phyloP scores from a whole-genome alignment of 2,113 vertebrate species.

The Tauraco erythrolophus region DNA sequence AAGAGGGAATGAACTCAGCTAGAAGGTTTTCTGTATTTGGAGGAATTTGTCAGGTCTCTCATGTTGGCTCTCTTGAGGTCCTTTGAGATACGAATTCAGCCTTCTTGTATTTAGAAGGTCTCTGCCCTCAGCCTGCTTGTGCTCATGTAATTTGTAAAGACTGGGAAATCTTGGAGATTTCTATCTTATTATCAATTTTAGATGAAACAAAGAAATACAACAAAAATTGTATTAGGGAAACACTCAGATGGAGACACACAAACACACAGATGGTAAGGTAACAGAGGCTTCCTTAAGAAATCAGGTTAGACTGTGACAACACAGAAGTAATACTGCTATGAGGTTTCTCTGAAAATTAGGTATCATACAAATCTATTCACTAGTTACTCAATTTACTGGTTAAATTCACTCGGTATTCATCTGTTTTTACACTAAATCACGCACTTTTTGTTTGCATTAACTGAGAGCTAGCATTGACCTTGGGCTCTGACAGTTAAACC shows the following conservation, averaged over 20 bases:
- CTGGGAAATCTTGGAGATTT: background rate
- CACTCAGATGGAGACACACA: background rate
- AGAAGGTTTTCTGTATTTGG: background rate
- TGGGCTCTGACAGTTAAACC: background rate
- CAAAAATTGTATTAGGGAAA: background rate
- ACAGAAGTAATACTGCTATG: background rate
- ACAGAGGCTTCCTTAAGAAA: background rate
- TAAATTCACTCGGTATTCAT: background rate
- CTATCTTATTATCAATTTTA: background rate
- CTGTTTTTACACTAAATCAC: background rate
- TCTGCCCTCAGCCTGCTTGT: background rate
- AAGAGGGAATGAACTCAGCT: background rate
- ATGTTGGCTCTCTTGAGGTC: accelerated
- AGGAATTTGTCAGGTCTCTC: background rate
- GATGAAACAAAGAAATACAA: background rate
- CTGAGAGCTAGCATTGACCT: background rate
- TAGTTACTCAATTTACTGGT: background rate
- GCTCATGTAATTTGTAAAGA: background rate
- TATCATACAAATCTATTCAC: background rate
- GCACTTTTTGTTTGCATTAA: background rate
- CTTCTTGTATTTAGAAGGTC: accelerated
- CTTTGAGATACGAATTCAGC: background rate
- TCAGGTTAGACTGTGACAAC: background rate
- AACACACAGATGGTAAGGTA: background rate
- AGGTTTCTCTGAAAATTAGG: background rate